phyloP scores from a whole-genome alignment of 2,113 vertebrate species.

The Picathartes gymnocephalus region DNA sequence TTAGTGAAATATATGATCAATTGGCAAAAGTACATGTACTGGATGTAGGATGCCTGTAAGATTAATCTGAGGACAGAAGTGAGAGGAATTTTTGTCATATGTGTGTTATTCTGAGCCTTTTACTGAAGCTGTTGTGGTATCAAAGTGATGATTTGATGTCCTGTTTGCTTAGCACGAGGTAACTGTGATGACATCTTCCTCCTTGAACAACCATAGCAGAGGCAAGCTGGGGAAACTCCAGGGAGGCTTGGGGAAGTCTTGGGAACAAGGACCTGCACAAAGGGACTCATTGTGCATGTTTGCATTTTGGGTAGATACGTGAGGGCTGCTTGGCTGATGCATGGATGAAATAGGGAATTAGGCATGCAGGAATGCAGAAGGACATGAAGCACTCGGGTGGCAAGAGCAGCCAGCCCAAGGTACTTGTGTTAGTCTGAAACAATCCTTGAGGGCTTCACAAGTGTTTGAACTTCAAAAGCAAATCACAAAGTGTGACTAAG shows the following conservation, averaged over 20 bases:
- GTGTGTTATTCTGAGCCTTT: neutral
- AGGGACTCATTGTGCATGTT: fast-evolving
- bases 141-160: neutral
- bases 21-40: neutral
- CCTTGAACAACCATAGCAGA: neutral
- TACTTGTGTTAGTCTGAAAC: neutral
- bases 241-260: neutral
- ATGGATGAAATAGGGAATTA: neutral
- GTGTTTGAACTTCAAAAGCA: neutral
- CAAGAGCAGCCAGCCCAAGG: neutral
- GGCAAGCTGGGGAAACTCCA: neutral
- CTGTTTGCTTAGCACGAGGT: neutral
- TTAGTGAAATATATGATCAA: neutral
- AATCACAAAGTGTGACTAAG: neutral
- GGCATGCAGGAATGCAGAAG: neutral
- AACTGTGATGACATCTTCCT: neutral
- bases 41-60: neutral
- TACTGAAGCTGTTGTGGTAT: neutral
- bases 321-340: neutral
- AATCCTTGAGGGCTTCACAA: neutral
- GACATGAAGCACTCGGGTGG: neutral
- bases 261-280: neutral
- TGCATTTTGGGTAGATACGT: neutral
- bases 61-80: neutral
- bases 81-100: neutral